phyloP scores from a whole-genome alignment of 2,888 invertebrate genomes.

The Xestobium rufovillosum region DNA sequence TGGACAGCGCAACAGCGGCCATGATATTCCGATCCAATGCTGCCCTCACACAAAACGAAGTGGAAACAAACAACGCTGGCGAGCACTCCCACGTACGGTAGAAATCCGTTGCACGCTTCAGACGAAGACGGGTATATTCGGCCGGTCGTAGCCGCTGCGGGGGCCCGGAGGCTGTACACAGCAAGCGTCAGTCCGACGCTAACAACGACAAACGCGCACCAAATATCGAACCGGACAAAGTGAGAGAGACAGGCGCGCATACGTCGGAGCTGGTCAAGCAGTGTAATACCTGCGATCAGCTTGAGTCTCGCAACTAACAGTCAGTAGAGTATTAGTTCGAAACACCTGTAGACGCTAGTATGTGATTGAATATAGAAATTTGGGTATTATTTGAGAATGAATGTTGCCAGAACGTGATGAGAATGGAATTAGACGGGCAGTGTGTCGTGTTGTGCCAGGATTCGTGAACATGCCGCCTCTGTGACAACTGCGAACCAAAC shows the following conservation, averaged over 20 bases:
- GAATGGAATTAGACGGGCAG: slow-evolving; percentile 35
- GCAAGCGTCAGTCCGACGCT: slow-evolving; percentile 30
- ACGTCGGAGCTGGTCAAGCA: slow-evolving; percentile 21
- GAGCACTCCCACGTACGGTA: slow-evolving; percentile 30
- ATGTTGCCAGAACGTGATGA: slow-evolving; percentile 35
- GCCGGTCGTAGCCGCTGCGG: slow-evolving; percentile 52
- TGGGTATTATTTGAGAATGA: slow-evolving; percentile 32
- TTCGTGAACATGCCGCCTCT: slow-evolving; percentile 25
- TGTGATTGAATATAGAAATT: slow-evolving; percentile 39
- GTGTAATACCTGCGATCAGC: slow-evolving; percentile 35
- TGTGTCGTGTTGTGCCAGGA: slow-evolving; percentile 38
- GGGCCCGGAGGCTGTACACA: slow-evolving; percentile 66
- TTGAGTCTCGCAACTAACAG: slow-evolving; percentile 41
- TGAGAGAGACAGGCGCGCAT: slow-evolving; percentile 18
- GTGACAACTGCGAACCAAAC: slow-evolving; percentile 27
- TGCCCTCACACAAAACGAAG: slow-evolving; percentile 34
- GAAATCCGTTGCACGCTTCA: slow-evolving; percentile 19
- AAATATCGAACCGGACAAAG: too few species aligned
- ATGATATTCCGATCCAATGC: slow-evolving; percentile 36
- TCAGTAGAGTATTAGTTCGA: slow-evolving; percentile 47
- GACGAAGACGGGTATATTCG: slow-evolving; percentile 39
- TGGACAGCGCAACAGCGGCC: slow-evolving; percentile 33
- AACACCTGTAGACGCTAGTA: slow-evolving; percentile 46
- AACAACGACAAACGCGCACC: slow-evolving; percentile 32
- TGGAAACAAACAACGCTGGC: slow-evolving; percentile 29